phyloP scores from a whole-genome alignment of 92 coral and sea anemone species.

The Meandrina meandrites region DNA sequence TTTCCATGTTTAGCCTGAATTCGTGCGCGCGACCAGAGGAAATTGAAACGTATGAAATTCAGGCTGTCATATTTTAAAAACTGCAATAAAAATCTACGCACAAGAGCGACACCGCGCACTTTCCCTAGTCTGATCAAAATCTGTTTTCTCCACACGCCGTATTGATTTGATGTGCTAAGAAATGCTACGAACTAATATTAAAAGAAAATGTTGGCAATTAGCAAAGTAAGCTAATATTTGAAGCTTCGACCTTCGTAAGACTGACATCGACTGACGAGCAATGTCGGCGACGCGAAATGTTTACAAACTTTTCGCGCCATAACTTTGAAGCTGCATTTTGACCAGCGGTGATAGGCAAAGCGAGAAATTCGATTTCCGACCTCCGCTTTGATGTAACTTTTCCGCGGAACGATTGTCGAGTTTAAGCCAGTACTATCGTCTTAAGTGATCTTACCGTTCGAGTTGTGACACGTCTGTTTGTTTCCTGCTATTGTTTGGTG shows the following conservation, averaged over 20 bases:
- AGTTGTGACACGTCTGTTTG: neutral
- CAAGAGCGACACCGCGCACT: no score
- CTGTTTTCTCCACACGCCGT: no score
- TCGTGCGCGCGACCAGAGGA: no score
- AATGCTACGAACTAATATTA: neutral
- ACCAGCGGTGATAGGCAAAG: slow-evolving; percentile 37
- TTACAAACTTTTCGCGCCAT: slow-evolving; percentile 19
- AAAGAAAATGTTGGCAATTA: neutral
- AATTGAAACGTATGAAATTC: no score
- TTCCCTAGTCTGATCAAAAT: no score
- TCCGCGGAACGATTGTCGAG: neutral
- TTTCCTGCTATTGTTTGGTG: neutral
- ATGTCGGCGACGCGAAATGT: neutral
- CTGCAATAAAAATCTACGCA: no score
- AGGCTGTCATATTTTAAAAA: no score
- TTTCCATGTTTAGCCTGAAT: no score
- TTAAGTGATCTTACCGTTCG: neutral
- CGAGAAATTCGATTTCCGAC: no score
- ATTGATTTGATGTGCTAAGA: neutral
- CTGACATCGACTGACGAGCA: neutral
- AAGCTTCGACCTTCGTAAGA: neutral
- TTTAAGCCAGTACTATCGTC: slow-evolving; percentile 19
- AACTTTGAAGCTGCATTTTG: neutral
- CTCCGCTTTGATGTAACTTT: neutral
- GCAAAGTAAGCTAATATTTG: neutral